Evolutionary conservation across 1,140 invertebrate species (phyloP), one percentile per base, ranked within the genome.

Genomic region (Rhizoglyphus robini): DNA sequence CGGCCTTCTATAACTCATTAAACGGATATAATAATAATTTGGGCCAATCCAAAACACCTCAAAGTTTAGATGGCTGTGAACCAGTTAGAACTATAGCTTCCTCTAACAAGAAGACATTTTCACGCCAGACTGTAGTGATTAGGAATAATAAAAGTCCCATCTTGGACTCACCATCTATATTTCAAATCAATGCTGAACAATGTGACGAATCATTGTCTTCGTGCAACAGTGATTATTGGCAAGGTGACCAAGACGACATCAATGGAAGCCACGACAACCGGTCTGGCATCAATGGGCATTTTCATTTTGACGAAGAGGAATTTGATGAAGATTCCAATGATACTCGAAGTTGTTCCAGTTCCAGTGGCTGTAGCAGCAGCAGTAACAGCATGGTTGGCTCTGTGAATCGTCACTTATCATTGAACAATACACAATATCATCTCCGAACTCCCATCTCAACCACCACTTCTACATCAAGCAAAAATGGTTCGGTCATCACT

Each of bases 241-340:
- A n/a, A n/a, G n/a, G n/a, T n/a, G n/a, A n/a, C n/a, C n/a, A n/a
- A n/a, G n/a, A n/a, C n/a, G n/a, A n/a, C n/a, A n/a, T n/a, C n/a
- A n/a, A n/a, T n/a, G n/a, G n/a, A n/a, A n/a, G n/a, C n/a, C n/a
- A n/a, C n/a, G n/a, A n/a, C n/a, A n/a, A n/a, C n/a, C n/a, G n/a
- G n/a, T n/a, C n/a, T n/a, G n/a, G n/a, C n/a, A n/a, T n/a, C n/a
- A n/a, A n/a, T n/a, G n/a, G n/a, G n/a, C n/a, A n/a, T n/a, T n/a
- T n/a, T n/a, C n/a, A n/a, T n/a, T 41, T 51, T 27, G 48, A 51
- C 29, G 23, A 23, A 11, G 48, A 51, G 15, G 15, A 51, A 2
- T 25, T 51, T n/a, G 48, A 51, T 51, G 48, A 51, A 51, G 48
- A 51, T 51, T 51, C 48, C 13, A 51, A 51, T 51, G 48, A 51